Base-by-base conservation (phyloP, 2,888 invertebrate species). In the Apocheima hispidaria region DNA sequence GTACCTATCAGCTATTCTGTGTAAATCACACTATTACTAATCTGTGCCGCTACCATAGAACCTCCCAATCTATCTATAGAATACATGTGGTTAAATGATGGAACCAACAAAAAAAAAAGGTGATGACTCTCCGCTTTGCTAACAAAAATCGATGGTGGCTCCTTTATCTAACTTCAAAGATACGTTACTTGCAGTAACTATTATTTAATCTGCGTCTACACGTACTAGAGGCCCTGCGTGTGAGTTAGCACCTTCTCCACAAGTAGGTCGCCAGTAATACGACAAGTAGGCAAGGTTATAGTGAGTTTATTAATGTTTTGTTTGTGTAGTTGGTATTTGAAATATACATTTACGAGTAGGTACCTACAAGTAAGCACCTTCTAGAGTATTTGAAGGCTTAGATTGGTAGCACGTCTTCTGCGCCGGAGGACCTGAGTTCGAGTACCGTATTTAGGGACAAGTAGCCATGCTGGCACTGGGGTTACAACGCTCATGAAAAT, bases 171-270 rank as follows among this genome's bases (percentile, higher is more conserved):
- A 2, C n/a, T n/a, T 10, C n/a, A n/a, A 12, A 41, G 1, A 2
- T 10, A 16, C 5, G 41, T 21, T 41, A 4, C 9, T 18, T 6
- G 3, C 21, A 16, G 20, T 12, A 43, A 43, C 23, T 20, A 12
- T 20, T 46, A 12, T 30, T 20, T 20, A 46, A 16, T 23, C 26
- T 38, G 38, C 38, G 46, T 40, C 36, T 46, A 38, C 21, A 33
- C 20, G 12, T 52, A 41, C 30, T 20, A 49, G 56, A 66, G 61
- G 56, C 63, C 65, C 69, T 69, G 43, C 36, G 53, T 52, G 60
- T 50, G 54, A 60, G 60, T 65, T 69, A 69, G 44, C 69, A 66
- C 66, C 69, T 66, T 63, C 53, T 46, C 60, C 36, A n/a, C 59
- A 69, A 69, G 69, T 69, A 54, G 69, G 69, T 57, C 68, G 62